Conservation (phyloP, 2,888 invertebrate genomes). For the Sycophila texana region DNA sequence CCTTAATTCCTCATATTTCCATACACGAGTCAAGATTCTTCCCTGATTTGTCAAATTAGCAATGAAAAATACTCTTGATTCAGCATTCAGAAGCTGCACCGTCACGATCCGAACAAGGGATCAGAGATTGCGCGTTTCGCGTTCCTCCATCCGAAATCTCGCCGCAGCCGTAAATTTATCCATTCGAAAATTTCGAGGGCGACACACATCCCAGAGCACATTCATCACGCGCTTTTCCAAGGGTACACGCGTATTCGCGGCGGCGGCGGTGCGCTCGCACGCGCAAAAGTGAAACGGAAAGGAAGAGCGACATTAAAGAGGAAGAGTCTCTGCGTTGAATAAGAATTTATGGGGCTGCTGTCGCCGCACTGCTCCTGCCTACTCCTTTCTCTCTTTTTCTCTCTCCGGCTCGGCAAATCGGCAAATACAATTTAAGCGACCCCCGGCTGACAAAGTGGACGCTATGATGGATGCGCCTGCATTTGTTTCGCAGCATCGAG, state of each 20-base stretch:
- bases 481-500: conserved; percentile 49
- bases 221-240: conserved; percentile 41
- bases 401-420: conserved; percentile 32
- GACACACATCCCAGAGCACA: not conserved
- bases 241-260: conserved; percentile 7
- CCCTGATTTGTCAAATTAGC: too few relatives aligned
- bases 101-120: too few relatives aligned
- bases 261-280: not conserved
- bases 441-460: conserved; percentile 68
- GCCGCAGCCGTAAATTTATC: conserved; percentile 33
- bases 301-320: conserved; percentile 57
- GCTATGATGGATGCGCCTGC: conserved; percentile 68
- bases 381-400: not conserved
- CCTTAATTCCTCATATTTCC: too few relatives aligned
- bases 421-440: conserved; percentile 71
- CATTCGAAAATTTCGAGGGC: conserved; percentile 24
- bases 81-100: too few relatives aligned
- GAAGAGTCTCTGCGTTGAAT: conserved; percentile 54
- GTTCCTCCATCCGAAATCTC: not conserved
- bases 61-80: too few relatives aligned
- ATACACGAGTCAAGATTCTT: too few relatives aligned
- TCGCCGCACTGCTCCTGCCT: not conserved
- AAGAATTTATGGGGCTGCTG: conserved; percentile 58
- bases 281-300: conserved; percentile 47
- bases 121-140: not conserved